Percentiles rank a stretch among this genome's conserved stretches.
These are phyloP conservation scores for Chiloscyllium plagiosum DNA, from an alignment of 2,113 vertebrate species.

Conservation along the genomic window DNA sequence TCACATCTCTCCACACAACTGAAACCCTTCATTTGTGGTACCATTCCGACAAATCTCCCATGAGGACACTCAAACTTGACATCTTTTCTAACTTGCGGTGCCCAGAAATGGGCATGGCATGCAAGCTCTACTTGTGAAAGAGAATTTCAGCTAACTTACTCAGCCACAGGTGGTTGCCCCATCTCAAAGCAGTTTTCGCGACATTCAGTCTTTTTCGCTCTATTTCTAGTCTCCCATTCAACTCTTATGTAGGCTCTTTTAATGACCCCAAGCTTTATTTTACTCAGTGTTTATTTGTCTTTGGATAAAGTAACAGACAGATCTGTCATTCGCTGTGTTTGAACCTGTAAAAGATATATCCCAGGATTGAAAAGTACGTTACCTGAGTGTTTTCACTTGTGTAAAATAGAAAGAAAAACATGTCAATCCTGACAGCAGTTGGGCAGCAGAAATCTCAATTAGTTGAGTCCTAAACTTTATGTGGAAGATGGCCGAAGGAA, in stretches of 20 bases:
- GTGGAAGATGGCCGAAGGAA: not conserved
- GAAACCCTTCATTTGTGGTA: no score
- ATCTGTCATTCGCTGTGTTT: not conserved
- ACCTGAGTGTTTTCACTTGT: not conserved
- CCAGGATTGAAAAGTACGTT: not conserved
- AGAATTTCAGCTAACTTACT: not conserved
- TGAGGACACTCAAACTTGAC: no score
- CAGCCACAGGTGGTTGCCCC: not conserved
- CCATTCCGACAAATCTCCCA: no score
- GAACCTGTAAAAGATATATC: not conserved
- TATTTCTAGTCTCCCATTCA: not conserved
- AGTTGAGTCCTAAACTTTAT: not conserved
- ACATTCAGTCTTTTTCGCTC: not conserved
- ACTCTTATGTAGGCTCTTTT: not conserved
- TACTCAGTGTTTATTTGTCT: not conserved
- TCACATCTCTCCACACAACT: no score
- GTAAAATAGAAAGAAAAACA: not conserved
- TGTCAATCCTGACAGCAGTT: not conserved
- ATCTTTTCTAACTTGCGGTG: no score
- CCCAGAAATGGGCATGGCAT: no score
- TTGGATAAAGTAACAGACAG: not conserved
- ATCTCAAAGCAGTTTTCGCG: not conserved
- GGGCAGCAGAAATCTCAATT: not conserved
- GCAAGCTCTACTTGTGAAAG: not conserved
- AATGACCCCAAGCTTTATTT: not conserved